Percentiles rank a stretch among this genome's conserved stretches.
Conservation (phyloP, 1,140 invertebrate species). For the Rhopalosiphum maidis region DNA sequence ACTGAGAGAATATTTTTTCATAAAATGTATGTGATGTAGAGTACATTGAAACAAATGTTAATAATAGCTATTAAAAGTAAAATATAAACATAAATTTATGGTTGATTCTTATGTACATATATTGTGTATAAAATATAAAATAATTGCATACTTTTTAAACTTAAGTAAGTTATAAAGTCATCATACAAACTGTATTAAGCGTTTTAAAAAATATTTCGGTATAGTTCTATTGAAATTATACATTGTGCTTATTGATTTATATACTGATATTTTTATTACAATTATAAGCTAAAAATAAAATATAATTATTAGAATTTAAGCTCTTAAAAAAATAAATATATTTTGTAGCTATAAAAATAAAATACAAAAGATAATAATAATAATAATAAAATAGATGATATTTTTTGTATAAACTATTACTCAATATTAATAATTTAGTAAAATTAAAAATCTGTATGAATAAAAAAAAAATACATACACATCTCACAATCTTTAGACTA, state of each 20-base stretch:
- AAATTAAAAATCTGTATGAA: background rate
- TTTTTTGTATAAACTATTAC: background rate
- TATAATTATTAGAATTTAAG: background rate
- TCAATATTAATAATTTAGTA: background rate
- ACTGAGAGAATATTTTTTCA: background rate
- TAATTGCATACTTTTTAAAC: no score
- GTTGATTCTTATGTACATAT: background rate
- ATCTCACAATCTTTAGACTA: background rate
- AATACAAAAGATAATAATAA: background rate
- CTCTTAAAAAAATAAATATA: background rate
- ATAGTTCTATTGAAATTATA: background rate
- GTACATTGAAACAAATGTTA: background rate
- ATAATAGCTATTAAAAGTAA: background rate
- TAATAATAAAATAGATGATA: background rate
- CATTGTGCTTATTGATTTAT: background rate
- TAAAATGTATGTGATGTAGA: background rate
- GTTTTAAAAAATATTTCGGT: background rate
- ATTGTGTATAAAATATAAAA: no score
- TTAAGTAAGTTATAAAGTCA: no score
- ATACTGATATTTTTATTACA: background rate
- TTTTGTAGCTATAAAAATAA: background rate
- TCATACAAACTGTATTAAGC: background rate
- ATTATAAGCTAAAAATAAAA: background rate
- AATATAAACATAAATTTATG: background rate
- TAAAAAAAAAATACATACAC: background rate